Conservation (phyloP, 2,888 invertebrate genomes). For the Oxytorus armatus region DNA sequence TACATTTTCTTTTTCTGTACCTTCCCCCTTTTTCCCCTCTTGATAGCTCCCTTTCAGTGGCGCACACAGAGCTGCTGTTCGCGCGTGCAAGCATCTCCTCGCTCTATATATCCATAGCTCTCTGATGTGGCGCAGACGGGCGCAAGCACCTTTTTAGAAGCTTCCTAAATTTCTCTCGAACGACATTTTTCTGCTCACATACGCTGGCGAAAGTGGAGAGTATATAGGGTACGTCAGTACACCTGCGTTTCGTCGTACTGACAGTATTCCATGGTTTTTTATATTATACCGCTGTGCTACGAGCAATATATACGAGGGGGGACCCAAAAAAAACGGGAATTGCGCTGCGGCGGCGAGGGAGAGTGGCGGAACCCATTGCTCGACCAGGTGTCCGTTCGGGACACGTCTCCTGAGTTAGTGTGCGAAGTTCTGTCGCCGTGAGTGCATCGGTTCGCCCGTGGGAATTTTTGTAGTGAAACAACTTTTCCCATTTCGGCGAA, state of each 20-base stretch:
- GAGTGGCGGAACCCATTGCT: no score
- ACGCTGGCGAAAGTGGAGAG: neutral
- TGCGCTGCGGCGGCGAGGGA: no score
- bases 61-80: conserved; percentile 10
- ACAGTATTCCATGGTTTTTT: neutral
- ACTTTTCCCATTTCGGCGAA: no score
- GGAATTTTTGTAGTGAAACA: no score
- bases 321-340: no score
- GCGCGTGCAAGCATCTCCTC: conserved; percentile 15
- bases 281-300: neutral
- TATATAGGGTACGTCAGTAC: conserved; percentile 4
- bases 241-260: conserved; percentile 53
- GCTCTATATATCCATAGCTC: conserved; percentile 13
- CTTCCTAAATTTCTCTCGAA: conserved; percentile 74
- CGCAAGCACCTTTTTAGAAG: conserved; percentile 69
- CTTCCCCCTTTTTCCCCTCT: conserved; percentile 3
- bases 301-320: no score
- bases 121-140: conserved; percentile 21
- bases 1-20: conserved; percentile 25
- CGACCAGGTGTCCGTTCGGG: no score
- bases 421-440: no score
- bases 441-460: no score
- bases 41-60: conserved; percentile 25
- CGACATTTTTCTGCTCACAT: conserved; percentile 69
- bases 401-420: no score